Conservation (phyloP, 2,888 invertebrate species). For the Pterobdella sp. region DNA sequence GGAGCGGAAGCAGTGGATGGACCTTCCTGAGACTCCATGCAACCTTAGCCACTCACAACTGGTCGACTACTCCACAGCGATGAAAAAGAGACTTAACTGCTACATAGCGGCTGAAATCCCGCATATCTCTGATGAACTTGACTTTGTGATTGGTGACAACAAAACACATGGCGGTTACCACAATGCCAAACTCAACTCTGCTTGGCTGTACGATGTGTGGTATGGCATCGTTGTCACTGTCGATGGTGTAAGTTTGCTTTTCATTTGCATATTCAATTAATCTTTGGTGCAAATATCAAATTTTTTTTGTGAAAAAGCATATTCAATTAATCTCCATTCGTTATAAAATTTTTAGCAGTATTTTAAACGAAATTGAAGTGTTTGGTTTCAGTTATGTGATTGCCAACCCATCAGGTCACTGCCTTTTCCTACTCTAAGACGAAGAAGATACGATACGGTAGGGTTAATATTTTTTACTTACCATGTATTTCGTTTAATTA, state of each 20-base stretch:
- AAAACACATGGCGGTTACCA: slow-evolving; percentile 67
- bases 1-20: too few species aligned
- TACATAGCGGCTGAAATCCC: slow-evolving; percentile 74
- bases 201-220: slow-evolving; percentile 61
- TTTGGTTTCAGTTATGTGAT: not conserved
- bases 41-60: slow-evolving; percentile 34
- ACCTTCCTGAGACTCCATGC: slow-evolving; percentile 32
- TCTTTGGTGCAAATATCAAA: too few species aligned
- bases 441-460: slow-evolving; percentile 42
- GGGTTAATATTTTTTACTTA: slow-evolving; percentile 29
- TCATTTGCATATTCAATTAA: too few species aligned
- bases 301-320: too few species aligned
- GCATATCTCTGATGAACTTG: slow-evolving; percentile 60
- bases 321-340: too few species aligned
- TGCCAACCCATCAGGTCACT: slow-evolving; percentile 39
- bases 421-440: slow-evolving; percentile 44
- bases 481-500: too few species aligned
- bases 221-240: slow-evolving; percentile 67
- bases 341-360: too few species aligned
- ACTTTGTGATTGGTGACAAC: slow-evolving; percentile 72
- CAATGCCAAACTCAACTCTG: slow-evolving; percentile 67
- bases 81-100: slow-evolving; percentile 63
- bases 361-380: too few species aligned
- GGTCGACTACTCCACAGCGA: slow-evolving; percentile 60
- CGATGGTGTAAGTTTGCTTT: slow-evolving; percentile 54